A percentile compares a stretch with the other conserved stretches of the same genome.
Conservation (phyloP, 2,113 vertebrate genomes). For the Lucifuga dentata region DNA sequence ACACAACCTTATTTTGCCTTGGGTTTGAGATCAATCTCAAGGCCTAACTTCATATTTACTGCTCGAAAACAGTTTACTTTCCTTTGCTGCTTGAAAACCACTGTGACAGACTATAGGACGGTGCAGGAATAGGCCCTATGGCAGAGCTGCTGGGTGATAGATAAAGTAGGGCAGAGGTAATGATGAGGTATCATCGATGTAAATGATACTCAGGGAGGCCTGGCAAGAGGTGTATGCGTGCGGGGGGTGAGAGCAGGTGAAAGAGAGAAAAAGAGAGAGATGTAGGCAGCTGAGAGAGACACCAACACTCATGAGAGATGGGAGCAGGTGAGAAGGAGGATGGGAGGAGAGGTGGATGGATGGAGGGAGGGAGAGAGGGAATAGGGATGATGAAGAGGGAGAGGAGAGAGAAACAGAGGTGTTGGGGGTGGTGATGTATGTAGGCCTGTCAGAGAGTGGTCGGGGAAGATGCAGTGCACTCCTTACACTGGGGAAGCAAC, state of each 20-base stretch:
- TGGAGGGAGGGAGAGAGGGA: constrained; percentile 79
- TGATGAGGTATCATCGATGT: constrained; percentile 86
- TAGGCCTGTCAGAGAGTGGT: constrained; percentile 83
- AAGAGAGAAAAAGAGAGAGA: constrained; percentile 67
- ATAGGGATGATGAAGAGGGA: constrained; percentile 83
- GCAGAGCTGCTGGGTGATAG: constrained; percentile 77
- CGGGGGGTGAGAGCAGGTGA: constrained; percentile 52
- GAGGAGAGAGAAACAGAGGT: constrained; percentile 74
- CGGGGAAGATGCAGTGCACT: constrained; percentile 85
- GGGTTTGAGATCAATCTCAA: neutral
- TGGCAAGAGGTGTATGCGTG: constrained; percentile 48
- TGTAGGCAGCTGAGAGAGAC: constrained; percentile 63
- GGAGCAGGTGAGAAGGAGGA: constrained; percentile 73
- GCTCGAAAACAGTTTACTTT: constrained; percentile 30
- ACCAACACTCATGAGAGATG: constrained; percentile 69
- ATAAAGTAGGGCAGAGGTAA: constrained; percentile 83
- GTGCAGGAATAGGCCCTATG: constrained; percentile 50
- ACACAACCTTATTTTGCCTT: too few relatives aligned
- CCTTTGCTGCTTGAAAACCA: constrained; percentile 17
- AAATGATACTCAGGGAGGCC: constrained; percentile 85
- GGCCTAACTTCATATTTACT: constrained; percentile 14
- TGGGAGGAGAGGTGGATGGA: constrained; percentile 69
- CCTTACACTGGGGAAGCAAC: constrained; percentile 83
- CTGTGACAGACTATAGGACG: constrained; percentile 33
- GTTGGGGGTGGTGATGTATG: constrained; percentile 86